Conservation (phyloP, 2,113 vertebrate species). For the Periophthalmus modestus region DNA sequence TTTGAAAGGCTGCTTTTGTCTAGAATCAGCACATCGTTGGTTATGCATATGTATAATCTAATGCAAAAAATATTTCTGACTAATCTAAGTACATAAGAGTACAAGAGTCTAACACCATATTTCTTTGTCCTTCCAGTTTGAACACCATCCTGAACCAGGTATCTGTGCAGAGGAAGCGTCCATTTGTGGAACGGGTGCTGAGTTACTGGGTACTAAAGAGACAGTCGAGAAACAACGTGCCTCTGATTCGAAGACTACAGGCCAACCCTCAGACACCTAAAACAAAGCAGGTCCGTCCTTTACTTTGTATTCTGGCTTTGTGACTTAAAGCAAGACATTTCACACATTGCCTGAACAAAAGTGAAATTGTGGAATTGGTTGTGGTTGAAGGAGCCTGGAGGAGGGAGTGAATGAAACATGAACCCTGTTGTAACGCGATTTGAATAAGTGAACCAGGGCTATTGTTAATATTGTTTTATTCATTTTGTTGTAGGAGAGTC, state of each 20-base stretch:
- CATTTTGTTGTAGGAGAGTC: constrained; percentile 73
- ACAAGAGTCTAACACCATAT: not conserved
- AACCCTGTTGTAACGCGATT: too few species aligned
- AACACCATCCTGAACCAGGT: constrained; percentile 97
- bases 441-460: too few species aligned
- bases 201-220: constrained; percentile 98
- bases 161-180: constrained; percentile 92
- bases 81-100: too few species aligned
- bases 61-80: too few species aligned
- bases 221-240: constrained; percentile 92
- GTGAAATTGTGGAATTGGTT: too few species aligned
- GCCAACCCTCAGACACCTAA: constrained; percentile 88
- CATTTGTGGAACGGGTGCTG: constrained; percentile 90
- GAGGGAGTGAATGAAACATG: too few species aligned
- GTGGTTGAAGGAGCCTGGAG: too few species aligned
- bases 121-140: constrained; percentile 75
- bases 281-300: constrained; percentile 75
- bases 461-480: not conserved
- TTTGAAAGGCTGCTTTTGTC: not conserved
- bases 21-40: not conserved
- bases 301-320: not conserved
- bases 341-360: not conserved
- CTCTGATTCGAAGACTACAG: constrained; percentile 91
- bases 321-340: not conserved
- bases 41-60: not conserved